Evolutionary conservation across 2,888 invertebrate species (phyloP).

Genomic region (Ecliptopera silaceata): DNA sequence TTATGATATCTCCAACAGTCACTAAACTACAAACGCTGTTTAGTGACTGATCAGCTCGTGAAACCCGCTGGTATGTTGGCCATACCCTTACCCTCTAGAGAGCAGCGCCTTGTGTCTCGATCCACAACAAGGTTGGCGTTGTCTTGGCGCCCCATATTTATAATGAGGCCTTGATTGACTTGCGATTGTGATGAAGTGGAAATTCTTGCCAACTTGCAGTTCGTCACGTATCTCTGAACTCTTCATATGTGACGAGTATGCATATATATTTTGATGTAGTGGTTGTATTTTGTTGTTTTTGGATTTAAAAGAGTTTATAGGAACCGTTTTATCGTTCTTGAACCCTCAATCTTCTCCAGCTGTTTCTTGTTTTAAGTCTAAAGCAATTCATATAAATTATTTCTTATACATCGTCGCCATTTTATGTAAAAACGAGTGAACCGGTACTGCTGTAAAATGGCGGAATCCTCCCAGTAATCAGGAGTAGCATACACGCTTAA

Average conservation of each 20-base stretch:
- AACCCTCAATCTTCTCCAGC: too few relatives aligned
- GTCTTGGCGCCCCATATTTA: slow-evolving; percentile 40
- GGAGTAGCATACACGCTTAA: not conserved
- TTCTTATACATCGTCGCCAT: slow-evolving; percentile 22
- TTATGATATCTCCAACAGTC: too few relatives aligned
- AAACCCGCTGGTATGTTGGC: not conserved
- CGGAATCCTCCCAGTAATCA: too few relatives aligned
- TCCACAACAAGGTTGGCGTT: slow-evolving; percentile 27
- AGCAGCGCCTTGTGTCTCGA: slow-evolving; percentile 11
- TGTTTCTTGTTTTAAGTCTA: slow-evolving; percentile 19
- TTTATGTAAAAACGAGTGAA: slow-evolving; percentile 5
- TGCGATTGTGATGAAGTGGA: slow-evolving; percentile 27
- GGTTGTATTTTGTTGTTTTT: too few relatives aligned
- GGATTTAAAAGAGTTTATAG: too few relatives aligned
- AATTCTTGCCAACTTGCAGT: slow-evolving; percentile 24
- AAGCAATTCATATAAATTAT: slow-evolving; percentile 14
- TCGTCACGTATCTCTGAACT: slow-evolving; percentile 14
- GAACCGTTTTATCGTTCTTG: too few relatives aligned
- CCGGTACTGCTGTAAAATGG: slow-evolving; percentile 10
- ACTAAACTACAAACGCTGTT: too few relatives aligned
- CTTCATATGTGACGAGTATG: not conserved
- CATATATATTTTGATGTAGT: too few relatives aligned
- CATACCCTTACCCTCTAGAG: not conserved
- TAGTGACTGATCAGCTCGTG: not conserved
- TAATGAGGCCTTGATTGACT: slow-evolving; percentile 39